These are phyloP conservation scores for Hesperia comma DNA, from an alignment of 2,888 invertebrate species.

Conservation along the genomic window DNA sequence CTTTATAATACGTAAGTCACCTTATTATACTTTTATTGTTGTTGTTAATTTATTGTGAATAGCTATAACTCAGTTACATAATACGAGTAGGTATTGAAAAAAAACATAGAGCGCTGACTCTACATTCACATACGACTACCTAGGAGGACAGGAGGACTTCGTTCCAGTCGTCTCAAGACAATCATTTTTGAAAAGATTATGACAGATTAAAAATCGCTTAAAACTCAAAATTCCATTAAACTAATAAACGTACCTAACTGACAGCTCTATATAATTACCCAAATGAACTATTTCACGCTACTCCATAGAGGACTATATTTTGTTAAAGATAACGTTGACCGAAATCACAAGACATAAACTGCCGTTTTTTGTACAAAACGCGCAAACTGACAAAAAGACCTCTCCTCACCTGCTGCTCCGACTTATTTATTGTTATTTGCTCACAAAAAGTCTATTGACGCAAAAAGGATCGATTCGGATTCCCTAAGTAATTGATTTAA, in stretches of 20 bases:
- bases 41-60: too few relatives aligned
- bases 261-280: constrained; percentile 55
- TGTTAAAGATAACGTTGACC: constrained; percentile 79
- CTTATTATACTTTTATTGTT: too few relatives aligned
- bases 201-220: too few relatives aligned
- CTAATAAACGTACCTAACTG: constrained; percentile 16
- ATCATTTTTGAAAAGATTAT: too few relatives aligned
- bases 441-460: constrained; percentile 43
- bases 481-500: constrained; percentile 72
- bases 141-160: too few relatives aligned
- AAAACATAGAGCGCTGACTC: too few relatives aligned
- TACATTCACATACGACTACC: too few relatives aligned
- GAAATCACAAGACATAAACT: constrained; percentile 77
- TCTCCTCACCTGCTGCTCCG: constrained; percentile 74
- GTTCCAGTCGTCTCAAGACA: too few relatives aligned
- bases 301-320: constrained; percentile 68
- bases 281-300: constrained; percentile 75
- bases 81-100: too few relatives aligned
- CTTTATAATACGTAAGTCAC: too few relatives aligned
- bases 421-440: constrained; percentile 75
- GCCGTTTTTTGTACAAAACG: constrained; percentile 61
- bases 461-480: constrained; percentile 45
- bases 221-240: too few relatives aligned
- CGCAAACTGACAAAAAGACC: constrained; percentile 55
- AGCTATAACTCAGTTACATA: too few relatives aligned